Percentiles rank a stretch among this genome's conserved stretches.
These are phyloP conservation scores for Gallinago paraguaiae DNA, from an alignment of 2,113 vertebrate species.

Conservation along the genomic window DNA sequence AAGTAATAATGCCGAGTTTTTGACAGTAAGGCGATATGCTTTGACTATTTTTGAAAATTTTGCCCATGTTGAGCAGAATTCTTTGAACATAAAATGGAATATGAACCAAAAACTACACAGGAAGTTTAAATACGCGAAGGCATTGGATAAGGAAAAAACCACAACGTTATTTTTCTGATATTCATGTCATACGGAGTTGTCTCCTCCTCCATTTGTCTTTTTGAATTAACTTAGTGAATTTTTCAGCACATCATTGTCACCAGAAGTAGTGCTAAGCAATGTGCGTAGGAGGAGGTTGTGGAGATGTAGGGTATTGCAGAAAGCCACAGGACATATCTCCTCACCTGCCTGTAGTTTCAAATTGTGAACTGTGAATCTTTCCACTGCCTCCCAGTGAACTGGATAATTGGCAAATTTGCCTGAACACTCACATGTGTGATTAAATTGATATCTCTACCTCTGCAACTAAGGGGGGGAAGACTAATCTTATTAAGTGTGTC, in stretches of 20 bases:
- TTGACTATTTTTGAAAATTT: neutral
- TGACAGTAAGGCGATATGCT: rapidly evolving
- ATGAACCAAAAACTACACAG: neutral
- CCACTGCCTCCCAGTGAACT: neutral
- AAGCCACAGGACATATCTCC: neutral
- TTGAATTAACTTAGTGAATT: neutral
- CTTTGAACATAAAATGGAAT: rapidly evolving
- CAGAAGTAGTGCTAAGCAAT: neutral
- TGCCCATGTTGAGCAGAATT: rapidly evolving
- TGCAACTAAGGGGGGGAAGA: neutral
- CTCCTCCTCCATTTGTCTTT: neutral
- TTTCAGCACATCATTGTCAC: neutral
- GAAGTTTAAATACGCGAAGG: neutral
- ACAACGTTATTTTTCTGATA: neutral
- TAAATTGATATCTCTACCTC: neutral
- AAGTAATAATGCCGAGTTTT: rapidly evolving
- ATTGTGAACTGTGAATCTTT: neutral
- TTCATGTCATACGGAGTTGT: rapidly evolving
- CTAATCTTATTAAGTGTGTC: neutral
- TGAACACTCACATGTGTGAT: neutral
- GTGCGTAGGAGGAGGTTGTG: no score
- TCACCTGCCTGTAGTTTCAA: rapidly evolving
- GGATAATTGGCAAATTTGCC: neutral
- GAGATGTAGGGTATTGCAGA: neutral
- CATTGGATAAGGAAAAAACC: rapidly evolving